A percentile compares a stretch with the other conserved stretches of the same genome.
Evolutionary conservation across 1,140 invertebrate species (phyloP).

Genomic region (Listronotus oregonensis): DNA sequence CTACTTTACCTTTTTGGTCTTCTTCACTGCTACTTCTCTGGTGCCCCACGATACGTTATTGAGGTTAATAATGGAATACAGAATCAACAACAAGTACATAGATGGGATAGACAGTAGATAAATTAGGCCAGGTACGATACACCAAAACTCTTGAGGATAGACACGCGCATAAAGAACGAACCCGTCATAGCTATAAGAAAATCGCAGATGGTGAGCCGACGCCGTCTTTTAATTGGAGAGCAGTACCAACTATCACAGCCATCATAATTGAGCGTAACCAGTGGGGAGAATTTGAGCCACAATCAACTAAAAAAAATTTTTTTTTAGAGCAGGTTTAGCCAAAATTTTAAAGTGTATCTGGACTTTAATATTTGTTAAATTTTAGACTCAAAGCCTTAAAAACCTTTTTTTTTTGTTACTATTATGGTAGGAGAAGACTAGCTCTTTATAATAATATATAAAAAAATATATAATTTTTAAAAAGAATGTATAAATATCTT

Average conservation of each 20-base stretch:
- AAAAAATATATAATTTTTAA: too few species aligned
- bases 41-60: slow-evolving; percentile 99
- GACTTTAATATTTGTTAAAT: too few species aligned
- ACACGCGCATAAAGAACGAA: slow-evolving; percentile 70
- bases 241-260: slow-evolving; percentile 98
- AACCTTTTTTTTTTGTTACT: too few species aligned
- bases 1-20: slow-evolving; percentile 84
- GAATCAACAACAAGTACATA: slow-evolving; percentile 95
- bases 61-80: slow-evolving; percentile 97
- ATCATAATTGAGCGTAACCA: slow-evolving; percentile 97
- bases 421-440: too few species aligned
- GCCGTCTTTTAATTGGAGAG: slow-evolving; percentile 94
- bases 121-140: slow-evolving; percentile 91
- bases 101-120: slow-evolving; percentile 97
- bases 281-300: slow-evolving; percentile 95
- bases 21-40: slow-evolving; percentile 93
- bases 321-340: too few species aligned
- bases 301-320: slow-evolving; percentile 51
- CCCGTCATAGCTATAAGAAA: slow-evolving; percentile 91
- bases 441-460: too few species aligned
- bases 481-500: too few species aligned
- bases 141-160: slow-evolving; percentile 99
- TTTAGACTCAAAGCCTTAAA: too few species aligned
- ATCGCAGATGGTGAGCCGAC: slow-evolving; percentile 95
- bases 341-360: too few species aligned